Conservation (phyloP, 2,888 invertebrate species). For the Orthosia cruda region DNA sequence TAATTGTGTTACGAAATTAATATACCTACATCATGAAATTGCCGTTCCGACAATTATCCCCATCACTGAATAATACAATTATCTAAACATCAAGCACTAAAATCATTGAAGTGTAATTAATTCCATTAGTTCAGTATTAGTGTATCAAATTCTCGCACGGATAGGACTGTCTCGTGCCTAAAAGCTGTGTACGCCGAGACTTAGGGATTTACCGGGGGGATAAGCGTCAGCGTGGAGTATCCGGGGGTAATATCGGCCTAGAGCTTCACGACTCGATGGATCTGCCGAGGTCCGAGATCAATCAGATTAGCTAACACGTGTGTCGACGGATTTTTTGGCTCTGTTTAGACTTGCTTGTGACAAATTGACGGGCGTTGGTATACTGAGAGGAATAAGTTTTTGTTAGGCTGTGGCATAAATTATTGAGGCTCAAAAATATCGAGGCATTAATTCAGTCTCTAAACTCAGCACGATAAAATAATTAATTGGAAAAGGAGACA, state of each 20-base stretch:
- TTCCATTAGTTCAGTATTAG: constrained; percentile 23
- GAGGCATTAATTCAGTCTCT: background rate
- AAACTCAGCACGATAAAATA: background rate
- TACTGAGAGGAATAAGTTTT: background rate
- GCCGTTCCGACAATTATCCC: constrained; percentile 5
- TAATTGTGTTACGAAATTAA: background rate
- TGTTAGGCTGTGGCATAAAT: background rate
- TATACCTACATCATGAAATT: background rate
- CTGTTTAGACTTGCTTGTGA: background rate
- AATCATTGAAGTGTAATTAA: constrained; percentile 36
- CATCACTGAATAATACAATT: constrained; percentile 18
- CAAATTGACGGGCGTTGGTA: background rate
- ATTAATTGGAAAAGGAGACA: background rate
- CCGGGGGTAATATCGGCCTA: constrained; percentile 25
- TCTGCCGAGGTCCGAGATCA: constrained; percentile 28
- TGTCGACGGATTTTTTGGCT: constrained; percentile 5
- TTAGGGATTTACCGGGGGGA: constrained; percentile 38
- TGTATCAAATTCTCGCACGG: constrained; percentile 5
- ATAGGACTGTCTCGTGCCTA: constrained; percentile 1
- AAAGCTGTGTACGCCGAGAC: constrained; percentile 23
- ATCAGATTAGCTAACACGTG: constrained; percentile 41
- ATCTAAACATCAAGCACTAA: constrained; percentile 11
- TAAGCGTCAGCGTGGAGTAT: constrained; percentile 37
- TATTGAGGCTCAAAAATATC: background rate
- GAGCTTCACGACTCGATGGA: background rate